These are phyloP conservation scores for Margarornis squamiger DNA, from an alignment of 2,797 vertebrate genomes.

Conservation along the genomic window DNA sequence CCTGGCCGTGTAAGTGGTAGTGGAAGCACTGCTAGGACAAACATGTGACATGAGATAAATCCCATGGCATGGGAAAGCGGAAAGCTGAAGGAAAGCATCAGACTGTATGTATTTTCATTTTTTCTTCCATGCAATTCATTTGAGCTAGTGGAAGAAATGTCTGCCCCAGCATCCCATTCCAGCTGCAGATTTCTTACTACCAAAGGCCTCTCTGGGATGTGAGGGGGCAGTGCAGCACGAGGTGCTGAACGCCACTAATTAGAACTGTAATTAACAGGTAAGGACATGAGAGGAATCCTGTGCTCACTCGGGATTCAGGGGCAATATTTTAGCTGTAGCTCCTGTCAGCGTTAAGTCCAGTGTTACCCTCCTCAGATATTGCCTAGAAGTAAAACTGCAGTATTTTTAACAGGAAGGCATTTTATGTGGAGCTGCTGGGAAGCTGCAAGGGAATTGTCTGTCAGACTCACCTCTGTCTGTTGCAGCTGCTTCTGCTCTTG, in stretches of 20 bases:
- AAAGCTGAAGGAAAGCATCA: not conserved
- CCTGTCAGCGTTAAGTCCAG: not conserved
- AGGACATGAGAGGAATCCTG: not conserved
- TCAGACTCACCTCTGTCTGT: not conserved
- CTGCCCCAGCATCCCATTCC: not conserved
- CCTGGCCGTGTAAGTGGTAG: not conserved
- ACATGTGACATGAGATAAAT: not conserved
- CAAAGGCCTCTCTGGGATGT: not conserved
- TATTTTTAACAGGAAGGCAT: not conserved
- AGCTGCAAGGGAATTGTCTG: not conserved
- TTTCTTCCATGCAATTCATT: not conserved
- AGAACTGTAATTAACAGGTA: not conserved
- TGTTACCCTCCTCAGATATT: not conserved
- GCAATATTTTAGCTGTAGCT: not conserved
- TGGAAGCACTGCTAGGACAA: not conserved
- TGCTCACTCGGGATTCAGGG: not conserved
- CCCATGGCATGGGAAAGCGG: not conserved
- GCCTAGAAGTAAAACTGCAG: not conserved
- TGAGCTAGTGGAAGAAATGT: not conserved
- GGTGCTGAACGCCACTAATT: not conserved
- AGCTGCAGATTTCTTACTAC: not conserved
- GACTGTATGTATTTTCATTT: not conserved
- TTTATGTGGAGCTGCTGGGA: not conserved
- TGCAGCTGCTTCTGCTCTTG: not conserved
- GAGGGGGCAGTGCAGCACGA: not conserved